phyloP scores from a whole-genome alignment of 2,888 invertebrate species.

The Drosophila paramelanica region DNA sequence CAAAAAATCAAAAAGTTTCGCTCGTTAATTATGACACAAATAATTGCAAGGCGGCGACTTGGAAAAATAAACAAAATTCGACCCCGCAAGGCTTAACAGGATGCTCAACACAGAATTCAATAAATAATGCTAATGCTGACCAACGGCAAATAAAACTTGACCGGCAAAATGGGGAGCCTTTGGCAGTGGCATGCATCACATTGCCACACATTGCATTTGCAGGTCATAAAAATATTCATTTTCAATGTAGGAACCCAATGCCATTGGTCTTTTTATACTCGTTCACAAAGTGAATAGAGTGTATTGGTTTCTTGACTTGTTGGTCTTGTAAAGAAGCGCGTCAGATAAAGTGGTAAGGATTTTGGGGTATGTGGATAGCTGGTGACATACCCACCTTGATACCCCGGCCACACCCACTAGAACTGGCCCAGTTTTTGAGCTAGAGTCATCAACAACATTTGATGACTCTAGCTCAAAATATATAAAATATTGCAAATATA shows the following conservation, averaged over 20 bases:
- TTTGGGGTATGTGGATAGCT: no score
- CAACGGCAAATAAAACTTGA: conserved; percentile 34
- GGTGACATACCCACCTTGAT: no score
- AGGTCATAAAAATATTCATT: conserved; percentile 53
- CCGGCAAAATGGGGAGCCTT: conserved; percentile 8
- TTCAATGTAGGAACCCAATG: conserved; percentile 50
- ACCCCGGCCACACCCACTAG: no score
- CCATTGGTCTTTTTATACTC: conserved; percentile 23
- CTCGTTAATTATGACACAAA: conserved; percentile 47
- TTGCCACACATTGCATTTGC: conserved; percentile 44
- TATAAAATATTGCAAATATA: no score
- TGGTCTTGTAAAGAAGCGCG: no score
- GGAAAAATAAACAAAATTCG: conserved; percentile 44
- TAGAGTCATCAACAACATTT: no score
- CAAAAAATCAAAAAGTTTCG: conserved; percentile 34
- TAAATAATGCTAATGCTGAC: conserved; percentile 63
- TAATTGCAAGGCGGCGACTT: conserved; percentile 17
- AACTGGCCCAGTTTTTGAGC: no score
- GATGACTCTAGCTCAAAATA: no score
- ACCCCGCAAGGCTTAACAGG: conserved; percentile 24
- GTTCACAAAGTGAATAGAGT: no score
- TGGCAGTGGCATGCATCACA: conserved; percentile 3
- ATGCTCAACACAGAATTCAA: conserved; percentile 54
- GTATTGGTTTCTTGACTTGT: no score
- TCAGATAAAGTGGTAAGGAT: no score